Conservation (phyloP, 92 coral and sea anemone genomes). For the Bergia puertoricense region DNA sequence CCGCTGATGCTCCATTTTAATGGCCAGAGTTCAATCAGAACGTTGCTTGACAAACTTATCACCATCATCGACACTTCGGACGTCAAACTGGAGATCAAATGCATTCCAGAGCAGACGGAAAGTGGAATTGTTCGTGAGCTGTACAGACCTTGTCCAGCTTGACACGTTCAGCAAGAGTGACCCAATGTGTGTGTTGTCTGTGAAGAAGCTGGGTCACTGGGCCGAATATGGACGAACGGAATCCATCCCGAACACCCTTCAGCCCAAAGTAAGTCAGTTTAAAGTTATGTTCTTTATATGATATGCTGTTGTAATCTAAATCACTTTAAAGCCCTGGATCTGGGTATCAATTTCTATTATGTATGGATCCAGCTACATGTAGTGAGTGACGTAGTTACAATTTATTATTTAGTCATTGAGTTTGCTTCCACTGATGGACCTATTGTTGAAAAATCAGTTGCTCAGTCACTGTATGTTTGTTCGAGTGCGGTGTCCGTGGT, state of each 20-base stretch:
- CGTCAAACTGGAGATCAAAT: constrained; percentile 44
- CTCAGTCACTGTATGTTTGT: too few relatives aligned
- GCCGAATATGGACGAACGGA: constrained; percentile 94
- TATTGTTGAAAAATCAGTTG: too few relatives aligned
- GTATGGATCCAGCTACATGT: too few relatives aligned
- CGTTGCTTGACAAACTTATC: background rate
- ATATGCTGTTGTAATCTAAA: too few relatives aligned
- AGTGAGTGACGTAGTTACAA: too few relatives aligned
- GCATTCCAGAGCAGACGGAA: constrained; percentile 75
- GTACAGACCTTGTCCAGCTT: constrained; percentile 82
- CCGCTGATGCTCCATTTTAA: background rate
- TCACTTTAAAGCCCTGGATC: too few relatives aligned
- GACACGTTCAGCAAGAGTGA: constrained; percentile 91
- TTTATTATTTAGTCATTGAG: too few relatives aligned
- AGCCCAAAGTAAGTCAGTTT: constrained; percentile 71
- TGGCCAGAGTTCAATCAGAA: constrained; percentile 38
- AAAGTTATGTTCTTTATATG: too few relatives aligned
- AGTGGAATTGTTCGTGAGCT: constrained; percentile 73
- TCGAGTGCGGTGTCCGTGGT: too few relatives aligned
- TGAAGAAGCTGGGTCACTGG: constrained; percentile 90
- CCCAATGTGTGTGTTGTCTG: constrained; percentile 84
- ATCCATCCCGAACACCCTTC: constrained; percentile 82
- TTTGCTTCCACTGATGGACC: too few relatives aligned
- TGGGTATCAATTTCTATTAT: too few relatives aligned
- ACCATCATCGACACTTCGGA: constrained; percentile 9